phyloP scores from a whole-genome alignment of 2,797 vertebrate genomes.

The Sebastes itinus region DNA sequence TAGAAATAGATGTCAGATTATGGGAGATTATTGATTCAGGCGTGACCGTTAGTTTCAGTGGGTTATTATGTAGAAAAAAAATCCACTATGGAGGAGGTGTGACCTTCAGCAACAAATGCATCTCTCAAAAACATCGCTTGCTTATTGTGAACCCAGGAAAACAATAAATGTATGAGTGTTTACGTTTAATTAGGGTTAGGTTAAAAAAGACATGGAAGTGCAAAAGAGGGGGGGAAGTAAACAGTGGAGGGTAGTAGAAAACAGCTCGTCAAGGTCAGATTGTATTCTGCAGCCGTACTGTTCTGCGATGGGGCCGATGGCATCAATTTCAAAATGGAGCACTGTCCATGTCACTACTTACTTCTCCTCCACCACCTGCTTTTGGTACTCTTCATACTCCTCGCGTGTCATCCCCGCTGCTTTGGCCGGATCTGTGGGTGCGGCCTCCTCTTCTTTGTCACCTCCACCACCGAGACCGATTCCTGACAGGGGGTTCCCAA shows the following conservation, averaged over 20 bases:
- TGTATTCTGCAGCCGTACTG: slow-evolving; percentile 29
- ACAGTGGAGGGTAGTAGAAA: background rate
- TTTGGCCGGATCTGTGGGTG: slow-evolving; percentile 89
- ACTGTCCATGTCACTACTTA: slow-evolving; percentile 81
- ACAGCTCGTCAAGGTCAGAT: slow-evolving; percentile 68
- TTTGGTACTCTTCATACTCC: slow-evolving; percentile 98
- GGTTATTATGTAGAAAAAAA: background rate
- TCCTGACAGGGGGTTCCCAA: slow-evolving; percentile 94
- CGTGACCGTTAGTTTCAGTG: background rate
- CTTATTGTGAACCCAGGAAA: background rate
- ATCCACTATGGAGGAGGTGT: background rate
- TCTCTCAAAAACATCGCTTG: background rate
- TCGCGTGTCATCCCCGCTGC: slow-evolving; percentile 96
- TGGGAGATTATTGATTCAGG: slow-evolving; percentile 41
- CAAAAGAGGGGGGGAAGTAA: background rate
- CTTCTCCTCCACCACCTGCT: slow-evolving; percentile 98
- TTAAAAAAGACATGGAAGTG: background rate
- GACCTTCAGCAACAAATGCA: slow-evolving; percentile 58
- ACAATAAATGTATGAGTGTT: background rate
- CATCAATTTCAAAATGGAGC: slow-evolving; percentile 37
- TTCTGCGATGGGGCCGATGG: background rate
- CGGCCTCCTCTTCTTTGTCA: slow-evolving; percentile 90
- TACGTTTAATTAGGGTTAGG: background rate
- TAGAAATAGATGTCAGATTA: slow-evolving; percentile 24
- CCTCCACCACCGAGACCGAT: slow-evolving; percentile 92